These are phyloP conservation scores for Gymnogyps californianus DNA, from an alignment of 2,113 vertebrate genomes.

Conservation along the genomic window DNA sequence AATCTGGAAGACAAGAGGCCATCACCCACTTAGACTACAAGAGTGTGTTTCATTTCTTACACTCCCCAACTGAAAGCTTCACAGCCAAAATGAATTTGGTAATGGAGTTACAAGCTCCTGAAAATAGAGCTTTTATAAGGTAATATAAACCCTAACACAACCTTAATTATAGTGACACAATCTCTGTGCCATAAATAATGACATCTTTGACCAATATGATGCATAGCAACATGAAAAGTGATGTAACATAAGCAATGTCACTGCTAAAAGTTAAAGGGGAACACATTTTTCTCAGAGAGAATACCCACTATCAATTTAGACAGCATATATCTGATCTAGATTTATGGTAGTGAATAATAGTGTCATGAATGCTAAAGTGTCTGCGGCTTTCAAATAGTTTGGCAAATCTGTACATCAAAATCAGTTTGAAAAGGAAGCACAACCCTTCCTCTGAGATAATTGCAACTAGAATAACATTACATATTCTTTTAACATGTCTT, in stretches of 20 bases:
- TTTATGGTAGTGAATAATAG: conserved; percentile 50
- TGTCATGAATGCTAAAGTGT: conserved; percentile 58
- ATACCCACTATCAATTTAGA: conserved; percentile 49
- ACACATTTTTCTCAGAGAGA: conserved; percentile 46
- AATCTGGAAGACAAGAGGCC: not conserved
- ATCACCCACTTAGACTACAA: not conserved
- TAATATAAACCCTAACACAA: conserved; percentile 52
- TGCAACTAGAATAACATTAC: not conserved
- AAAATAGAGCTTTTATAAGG: conserved; percentile 46
- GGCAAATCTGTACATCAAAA: conserved; percentile 45
- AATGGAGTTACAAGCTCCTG: not conserved
- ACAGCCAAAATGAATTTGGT: not conserved
- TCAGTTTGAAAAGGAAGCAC: conserved; percentile 16
- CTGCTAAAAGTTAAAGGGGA: conserved; percentile 60
- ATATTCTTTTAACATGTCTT: not conserved
- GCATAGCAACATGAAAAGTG: conserved; percentile 24
- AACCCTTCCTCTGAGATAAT: conserved; percentile 10
- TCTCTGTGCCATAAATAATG: conserved; percentile 30
- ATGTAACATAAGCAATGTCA: conserved; percentile 55
- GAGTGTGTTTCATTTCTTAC: not conserved
- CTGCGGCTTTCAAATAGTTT: conserved; percentile 41
- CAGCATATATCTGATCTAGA: conserved; percentile 41
- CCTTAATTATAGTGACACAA: conserved; percentile 55
- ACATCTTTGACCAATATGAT: conserved; percentile 40
- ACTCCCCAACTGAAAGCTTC: not conserved